Evolutionary conservation across 2,113 vertebrate species (phyloP).

Genomic region (Cryptotis parvus): DNA sequence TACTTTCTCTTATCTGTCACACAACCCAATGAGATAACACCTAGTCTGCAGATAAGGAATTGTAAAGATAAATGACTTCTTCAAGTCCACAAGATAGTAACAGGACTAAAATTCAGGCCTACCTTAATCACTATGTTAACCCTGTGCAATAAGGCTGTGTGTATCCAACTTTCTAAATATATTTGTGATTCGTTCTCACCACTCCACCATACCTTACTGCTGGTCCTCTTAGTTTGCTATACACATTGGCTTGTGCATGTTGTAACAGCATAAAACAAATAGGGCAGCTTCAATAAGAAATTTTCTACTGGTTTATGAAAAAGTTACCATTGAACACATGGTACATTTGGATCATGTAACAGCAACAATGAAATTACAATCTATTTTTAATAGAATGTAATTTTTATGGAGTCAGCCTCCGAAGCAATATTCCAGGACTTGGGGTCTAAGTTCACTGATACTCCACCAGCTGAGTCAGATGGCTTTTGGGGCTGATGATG

Average conservation of each 20-base stretch:
- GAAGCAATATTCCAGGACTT: too few relatives aligned
- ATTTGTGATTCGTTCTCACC: constrained; percentile 6
- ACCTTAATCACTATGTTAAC: neutral
- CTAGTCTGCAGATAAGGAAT: constrained; percentile 4
- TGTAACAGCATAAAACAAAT: too few relatives aligned
- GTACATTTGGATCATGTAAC: too few relatives aligned
- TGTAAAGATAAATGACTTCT: neutral
- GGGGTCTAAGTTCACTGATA: too few relatives aligned
- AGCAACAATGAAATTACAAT: too few relatives aligned
- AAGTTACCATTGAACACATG: too few relatives aligned
- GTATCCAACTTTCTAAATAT: neutral
- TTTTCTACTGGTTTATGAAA: too few relatives aligned
- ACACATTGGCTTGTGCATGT: neutral
- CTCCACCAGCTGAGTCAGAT: too few relatives aligned
- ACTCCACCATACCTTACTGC: neutral
- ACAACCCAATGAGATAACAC: neutral
- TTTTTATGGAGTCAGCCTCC: too few relatives aligned
- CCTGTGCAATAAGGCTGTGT: neutral
- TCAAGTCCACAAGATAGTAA: constrained; percentile 9
- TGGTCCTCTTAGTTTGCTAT: neutral
- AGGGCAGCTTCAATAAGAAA: too few relatives aligned
- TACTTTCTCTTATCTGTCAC: neutral
- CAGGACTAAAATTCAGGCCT: neutral
- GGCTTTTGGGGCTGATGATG: too few relatives aligned
- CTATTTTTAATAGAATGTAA: too few relatives aligned